Evolutionary conservation across 1,140 invertebrate genomes (phyloP), one percentile per base, ranked within the genome.

Genomic region (Leptopilina clavipes): DNA sequence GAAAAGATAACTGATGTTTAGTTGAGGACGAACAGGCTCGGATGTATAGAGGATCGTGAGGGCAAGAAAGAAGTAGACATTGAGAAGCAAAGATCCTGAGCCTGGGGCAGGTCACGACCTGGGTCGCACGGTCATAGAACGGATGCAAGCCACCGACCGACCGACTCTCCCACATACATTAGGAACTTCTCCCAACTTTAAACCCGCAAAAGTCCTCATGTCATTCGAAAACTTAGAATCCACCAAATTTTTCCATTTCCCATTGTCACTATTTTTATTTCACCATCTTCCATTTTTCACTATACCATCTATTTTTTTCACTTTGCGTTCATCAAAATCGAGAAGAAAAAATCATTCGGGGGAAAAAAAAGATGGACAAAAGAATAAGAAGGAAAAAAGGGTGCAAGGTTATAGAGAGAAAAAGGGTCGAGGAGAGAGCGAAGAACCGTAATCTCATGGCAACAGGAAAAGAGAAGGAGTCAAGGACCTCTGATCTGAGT

Each of bases 131-230:
- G 83, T 86, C 82, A 81, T 83, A 80, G 77, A 83, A 80, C 80
- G 85, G 84, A 85, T 83, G 82, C 85, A 74, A 85, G 83, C 82
- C 79, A 79, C 81, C 80, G 83, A 79, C 76, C 85, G 75, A 83
- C 81, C 76, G 81, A 81, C 76, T 86, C 83, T 86, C 84, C 80
- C 85, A 86, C 85, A 86, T 87, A 85, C 86, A 88, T 88, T 87
- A 87, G 81, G 77, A 88, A 88, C 84, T 88, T 83, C 78, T 81
- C 73, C 75, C 71, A 86, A 87, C 86, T 87, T 85, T 87, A 84
- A 79, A 84, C 81, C n/a, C 78, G 76, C 75, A 80, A 74, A 78
- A 76, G 45, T 76, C 72, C 59, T 70, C 45, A 43, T 70, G 65
- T 52, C 40, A 71, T 52, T 65, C 59, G 70, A 71, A 70, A 79